These are phyloP conservation scores for Dolichotis patagonum DNA, from an alignment of 2,113 vertebrate genomes.

Conservation along the genomic window DNA sequence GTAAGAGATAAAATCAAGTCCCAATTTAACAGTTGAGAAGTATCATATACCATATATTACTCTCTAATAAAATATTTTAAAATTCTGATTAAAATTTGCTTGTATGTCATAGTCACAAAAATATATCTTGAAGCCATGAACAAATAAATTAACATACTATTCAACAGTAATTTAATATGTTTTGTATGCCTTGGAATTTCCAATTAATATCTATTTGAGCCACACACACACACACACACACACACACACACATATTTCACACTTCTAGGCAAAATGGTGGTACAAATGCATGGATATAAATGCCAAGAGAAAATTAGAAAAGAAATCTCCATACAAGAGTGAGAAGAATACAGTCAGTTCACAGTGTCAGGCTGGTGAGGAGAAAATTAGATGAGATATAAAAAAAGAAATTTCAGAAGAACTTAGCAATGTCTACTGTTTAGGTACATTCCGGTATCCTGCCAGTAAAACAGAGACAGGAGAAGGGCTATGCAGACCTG, in stretches of 20 bases:
- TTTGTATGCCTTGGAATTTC: neutral
- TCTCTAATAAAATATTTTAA: neutral
- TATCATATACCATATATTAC: neutral
- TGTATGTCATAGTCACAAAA: neutral
- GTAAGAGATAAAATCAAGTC: constrained; percentile 50
- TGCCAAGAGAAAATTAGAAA: neutral
- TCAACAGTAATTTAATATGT: neutral
- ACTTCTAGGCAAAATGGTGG: neutral
- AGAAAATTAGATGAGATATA: neutral
- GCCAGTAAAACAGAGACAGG: neutral
- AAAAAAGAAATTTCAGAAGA: neutral
- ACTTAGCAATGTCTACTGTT: neutral
- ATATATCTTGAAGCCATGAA: neutral
- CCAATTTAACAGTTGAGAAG: neutral
- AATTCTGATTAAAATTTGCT: constrained; percentile 2
- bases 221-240: too few relatives aligned
- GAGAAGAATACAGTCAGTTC: neutral
- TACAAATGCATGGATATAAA: neutral
- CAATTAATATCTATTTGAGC: neutral
- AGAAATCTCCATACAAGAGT: neutral
- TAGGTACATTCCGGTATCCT: neutral
- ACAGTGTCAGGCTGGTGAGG: neutral
- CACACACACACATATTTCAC: neutral
- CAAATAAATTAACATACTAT: neutral
- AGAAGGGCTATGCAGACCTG: neutral